phyloP scores from a whole-genome alignment of 2,888 invertebrate species.

The Timema podura region DNA sequence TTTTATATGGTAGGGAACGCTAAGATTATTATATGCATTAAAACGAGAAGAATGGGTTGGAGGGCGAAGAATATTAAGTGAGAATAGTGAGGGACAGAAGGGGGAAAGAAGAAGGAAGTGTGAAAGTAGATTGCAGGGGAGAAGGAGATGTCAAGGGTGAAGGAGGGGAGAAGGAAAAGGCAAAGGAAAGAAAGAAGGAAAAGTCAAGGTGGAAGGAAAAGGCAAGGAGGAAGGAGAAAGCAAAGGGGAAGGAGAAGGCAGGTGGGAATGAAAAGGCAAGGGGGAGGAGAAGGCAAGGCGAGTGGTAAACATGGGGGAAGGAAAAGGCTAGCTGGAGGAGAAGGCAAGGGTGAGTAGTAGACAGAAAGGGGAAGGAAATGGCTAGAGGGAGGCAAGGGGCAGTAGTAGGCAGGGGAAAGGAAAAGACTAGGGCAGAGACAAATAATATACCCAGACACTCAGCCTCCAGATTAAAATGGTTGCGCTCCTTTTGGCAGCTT shows the following conservation, averaged over 20 bases:
- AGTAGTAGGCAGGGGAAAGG: constrained; percentile 1
- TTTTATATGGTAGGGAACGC: no score
- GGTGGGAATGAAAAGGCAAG: neutral
- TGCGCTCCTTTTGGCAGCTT: no score
- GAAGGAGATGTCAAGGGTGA: neutral
- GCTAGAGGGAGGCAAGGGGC: neutral
- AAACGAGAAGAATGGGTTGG: neutral
- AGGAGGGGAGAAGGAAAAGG: neutral
- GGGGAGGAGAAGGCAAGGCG: neutral
- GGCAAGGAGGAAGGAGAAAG: neutral
- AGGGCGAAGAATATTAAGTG: neutral
- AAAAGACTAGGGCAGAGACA: no score
- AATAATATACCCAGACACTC: no score
- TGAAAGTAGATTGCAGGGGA: constrained; percentile 11
- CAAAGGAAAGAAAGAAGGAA: neutral
- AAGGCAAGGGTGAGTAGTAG: constrained; percentile 9
- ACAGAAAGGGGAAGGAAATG: neutral
- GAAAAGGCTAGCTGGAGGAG: constrained; percentile 11
- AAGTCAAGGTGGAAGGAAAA: neutral
- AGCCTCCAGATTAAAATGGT: no score
- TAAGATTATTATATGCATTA: no score
- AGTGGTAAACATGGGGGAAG: neutral
- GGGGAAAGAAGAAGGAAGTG: constrained; percentile 2
- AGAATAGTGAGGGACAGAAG: neutral
- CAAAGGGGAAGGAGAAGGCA: neutral